Conservation (phyloP, 2,113 vertebrate genomes). For the Bambusicola thoracicus region DNA sequence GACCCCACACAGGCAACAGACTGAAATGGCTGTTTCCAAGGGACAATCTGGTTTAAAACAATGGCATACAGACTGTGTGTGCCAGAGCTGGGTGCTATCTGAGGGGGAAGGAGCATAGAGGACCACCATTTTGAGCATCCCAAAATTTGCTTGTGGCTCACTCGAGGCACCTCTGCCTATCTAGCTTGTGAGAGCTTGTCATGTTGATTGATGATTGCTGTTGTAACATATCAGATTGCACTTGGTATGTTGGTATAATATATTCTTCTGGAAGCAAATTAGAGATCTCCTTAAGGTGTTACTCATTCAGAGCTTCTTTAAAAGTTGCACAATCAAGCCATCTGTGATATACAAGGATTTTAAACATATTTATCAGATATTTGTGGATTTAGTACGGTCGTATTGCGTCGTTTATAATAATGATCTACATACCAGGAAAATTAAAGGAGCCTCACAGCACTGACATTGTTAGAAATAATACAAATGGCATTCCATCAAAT, state of each 20-base stretch:
- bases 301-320: background rate
- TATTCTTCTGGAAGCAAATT: slow-evolving; percentile 21
- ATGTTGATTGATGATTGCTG: slow-evolving; percentile 59
- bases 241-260: background rate
- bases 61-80: rapidly evolving
- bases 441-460: background rate
- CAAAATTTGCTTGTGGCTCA: background rate
- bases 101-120: background rate
- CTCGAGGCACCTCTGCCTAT: background rate
- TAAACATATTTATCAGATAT: background rate
- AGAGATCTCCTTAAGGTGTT: background rate
- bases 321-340: background rate
- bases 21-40: background rate
- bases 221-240: background rate
- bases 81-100: background rate
- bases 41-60: background rate
- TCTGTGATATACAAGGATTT: background rate
- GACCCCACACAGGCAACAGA: background rate
- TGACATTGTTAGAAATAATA: background rate
- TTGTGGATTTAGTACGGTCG: background rate
- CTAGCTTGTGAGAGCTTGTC: slow-evolving; percentile 18
- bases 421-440: background rate
- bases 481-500: background rate
- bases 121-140: background rate
- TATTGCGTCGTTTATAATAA: background rate